These are phyloP conservation scores for Montipora capricornis DNA, from an alignment of 64 coral and sea anemone species.

Conservation along the genomic window DNA sequence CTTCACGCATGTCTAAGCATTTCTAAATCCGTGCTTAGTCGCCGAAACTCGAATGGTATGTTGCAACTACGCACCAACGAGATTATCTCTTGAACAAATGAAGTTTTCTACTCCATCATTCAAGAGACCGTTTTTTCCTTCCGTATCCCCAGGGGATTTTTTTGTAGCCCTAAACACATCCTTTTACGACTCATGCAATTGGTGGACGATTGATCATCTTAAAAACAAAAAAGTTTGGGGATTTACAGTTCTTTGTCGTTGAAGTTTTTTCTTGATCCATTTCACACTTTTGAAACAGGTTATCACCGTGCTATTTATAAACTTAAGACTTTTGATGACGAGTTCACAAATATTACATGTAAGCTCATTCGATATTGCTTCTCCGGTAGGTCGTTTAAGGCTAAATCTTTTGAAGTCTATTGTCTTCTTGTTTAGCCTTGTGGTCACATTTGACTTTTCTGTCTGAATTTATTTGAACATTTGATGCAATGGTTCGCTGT, in stretches of 20 bases:
- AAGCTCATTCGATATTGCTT: not conserved
- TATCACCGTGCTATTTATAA: not conserved
- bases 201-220: not conserved
- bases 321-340: constrained; percentile 4
- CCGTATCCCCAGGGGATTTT: no score
- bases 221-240: constrained; percentile 1
- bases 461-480: constrained; percentile 27
- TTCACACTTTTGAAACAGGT: constrained; percentile 1
- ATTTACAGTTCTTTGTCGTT: not conserved
- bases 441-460: constrained; percentile 23
- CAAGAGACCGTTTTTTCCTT: no score
- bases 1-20: not conserved
- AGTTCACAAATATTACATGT: not conserved
- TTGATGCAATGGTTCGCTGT: not conserved
- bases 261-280: not conserved
- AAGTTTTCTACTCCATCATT: not conserved
- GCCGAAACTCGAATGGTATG: constrained; percentile 26
- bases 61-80: not conserved
- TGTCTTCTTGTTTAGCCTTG: constrained; percentile 23
- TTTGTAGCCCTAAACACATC: no score
- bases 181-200: constrained; percentile 3
- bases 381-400: not conserved
- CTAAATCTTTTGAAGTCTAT: constrained; percentile 7
- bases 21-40: not conserved
- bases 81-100: constrained; percentile 26